Percentiles rank a stretch among this genome's conserved stretches.
Conservation (phyloP, 2,888 invertebrate genomes). For the Thera britannica region DNA sequence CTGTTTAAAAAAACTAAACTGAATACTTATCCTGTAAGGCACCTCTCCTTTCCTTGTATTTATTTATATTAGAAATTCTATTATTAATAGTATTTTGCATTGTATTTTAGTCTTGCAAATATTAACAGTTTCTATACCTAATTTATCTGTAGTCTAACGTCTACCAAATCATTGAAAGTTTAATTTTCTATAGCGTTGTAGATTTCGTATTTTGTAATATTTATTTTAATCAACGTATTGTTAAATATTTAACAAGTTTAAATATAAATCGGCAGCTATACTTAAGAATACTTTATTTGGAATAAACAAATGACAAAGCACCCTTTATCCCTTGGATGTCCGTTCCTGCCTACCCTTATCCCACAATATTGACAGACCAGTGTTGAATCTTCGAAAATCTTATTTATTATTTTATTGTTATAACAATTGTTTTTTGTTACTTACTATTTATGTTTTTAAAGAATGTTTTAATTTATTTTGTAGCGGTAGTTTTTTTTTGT, state of each 20-base stretch:
- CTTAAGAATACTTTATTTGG: conserved; percentile 79
- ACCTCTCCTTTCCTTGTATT: conserved; percentile 74
- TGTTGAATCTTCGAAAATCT: conserved; percentile 79
- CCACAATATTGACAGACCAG: conserved; percentile 85
- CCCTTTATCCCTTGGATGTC: conserved; percentile 38
- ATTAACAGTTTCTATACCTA: conserved; percentile 56
- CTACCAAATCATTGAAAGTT: conserved; percentile 43
- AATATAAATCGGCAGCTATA: conserved; percentile 77
- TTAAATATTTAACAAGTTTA: conserved; percentile 74
- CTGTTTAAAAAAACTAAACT: conserved; percentile 35
- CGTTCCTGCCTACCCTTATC: conserved; percentile 49
- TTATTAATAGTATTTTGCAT: conserved; percentile 70
- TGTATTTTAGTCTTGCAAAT: conserved; percentile 75
- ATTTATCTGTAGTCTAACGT: conserved; percentile 34
- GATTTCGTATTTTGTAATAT: conserved; percentile 62
- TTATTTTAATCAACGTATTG: conserved; percentile 68
- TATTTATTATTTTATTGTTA: conserved; percentile 80
- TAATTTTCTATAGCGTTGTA: conserved; percentile 47
- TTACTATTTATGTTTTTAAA: conserved; percentile 77
- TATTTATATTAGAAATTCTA: conserved; percentile 75
- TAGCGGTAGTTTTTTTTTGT: conserved; percentile 68
- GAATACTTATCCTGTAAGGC: conserved; percentile 55
- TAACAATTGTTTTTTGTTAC: conserved; percentile 77
- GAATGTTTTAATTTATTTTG: conserved; percentile 82
- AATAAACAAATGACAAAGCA: conserved; percentile 80